Evolutionary conservation across 2,888 invertebrate species (phyloP), one percentile per base, ranked within the genome.

Genomic region (Calameuta pallipes): DNA sequence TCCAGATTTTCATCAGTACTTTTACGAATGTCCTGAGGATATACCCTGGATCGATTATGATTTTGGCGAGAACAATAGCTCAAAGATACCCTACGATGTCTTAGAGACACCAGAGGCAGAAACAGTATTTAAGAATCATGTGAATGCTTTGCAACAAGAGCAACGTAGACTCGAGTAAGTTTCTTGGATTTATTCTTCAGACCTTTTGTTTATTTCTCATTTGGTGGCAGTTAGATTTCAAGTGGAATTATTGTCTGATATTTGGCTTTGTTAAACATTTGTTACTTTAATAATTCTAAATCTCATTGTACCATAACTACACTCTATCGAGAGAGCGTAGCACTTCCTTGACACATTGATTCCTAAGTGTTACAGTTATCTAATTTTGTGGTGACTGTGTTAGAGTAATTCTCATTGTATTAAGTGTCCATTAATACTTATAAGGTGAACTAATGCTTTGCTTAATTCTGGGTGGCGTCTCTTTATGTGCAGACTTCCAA

Each of bases 1-100:
- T 92, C 96, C 97, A n/a, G 97, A 98, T 91, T 99, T 98, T 93
- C 95, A 96, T 78, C 95, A 96, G 88, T 97, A 97, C 93, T 99
- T 98, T 93, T 96, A 97, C 87, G 96, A 97, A 89, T 95, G 95
- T 87, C 95, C 95, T 15, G 95, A 96, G 86, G 95, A 95, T 87
- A 95, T 94, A 86, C 95, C 95, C 75, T 97, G 96, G 96, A 95
- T 95, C 82, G 96, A 95, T 91, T 94, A 95, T 83, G 94, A 94
- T 90, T 92, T 95, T 83, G 93, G 94, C 74, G 94, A 95, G 83
- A 94, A 92, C 90, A 94, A 93, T 91, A 96, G 96, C 88, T 93
- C 94, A 36, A 95, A 98, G 88, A 97, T 99, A 89, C 98, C 98
- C 0, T 97, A 97, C 91, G 98, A 98, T 91, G 96, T 98, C 79